Evolutionary conservation across 2,888 invertebrate species (phyloP).

Genomic region (Mylabris sibirica): DNA sequence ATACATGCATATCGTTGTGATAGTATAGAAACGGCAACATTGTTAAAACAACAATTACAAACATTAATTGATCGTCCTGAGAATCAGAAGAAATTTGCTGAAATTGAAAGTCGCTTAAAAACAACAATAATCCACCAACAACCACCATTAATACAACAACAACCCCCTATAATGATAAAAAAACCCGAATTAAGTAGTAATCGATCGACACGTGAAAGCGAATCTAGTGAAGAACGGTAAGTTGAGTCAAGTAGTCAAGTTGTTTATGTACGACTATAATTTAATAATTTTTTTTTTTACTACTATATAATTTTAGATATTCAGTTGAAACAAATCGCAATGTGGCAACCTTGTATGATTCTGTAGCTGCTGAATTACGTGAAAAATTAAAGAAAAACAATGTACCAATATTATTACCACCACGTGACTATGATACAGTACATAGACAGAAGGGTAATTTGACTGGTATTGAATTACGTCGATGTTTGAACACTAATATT

Average conservation of each 20-base stretch:
- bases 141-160: background rate
- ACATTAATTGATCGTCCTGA: conserved; percentile 83
- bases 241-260: background rate
- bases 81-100: conserved; percentile 84
- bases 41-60: conserved; percentile 85
- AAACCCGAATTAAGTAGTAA: conserved; percentile 77
- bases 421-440: conserved; percentile 93
- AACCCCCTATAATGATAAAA: conserved; percentile 57
- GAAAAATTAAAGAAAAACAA: conserved; percentile 70
- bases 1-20: conserved; percentile 96
- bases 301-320: conserved; percentile 48
- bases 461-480: conserved; percentile 73
- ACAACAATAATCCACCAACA: conserved; percentile 41
- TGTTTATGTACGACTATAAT: background rate
- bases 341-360: conserved; percentile 86
- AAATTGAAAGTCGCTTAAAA: conserved; percentile 73
- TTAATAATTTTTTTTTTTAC: background rate
- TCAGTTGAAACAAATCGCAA: conserved; percentile 58
- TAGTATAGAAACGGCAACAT: conserved; percentile 89
- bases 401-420: conserved; percentile 84
- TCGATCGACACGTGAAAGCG: conserved; percentile 73
- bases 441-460: conserved; percentile 80
- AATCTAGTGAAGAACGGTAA: conserved; percentile 73
- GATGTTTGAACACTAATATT: conserved; percentile 76
- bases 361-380: conserved; percentile 89